Conservation (phyloP, 2,797 vertebrate genomes). For the Pseudochirops cupreus region DNA sequence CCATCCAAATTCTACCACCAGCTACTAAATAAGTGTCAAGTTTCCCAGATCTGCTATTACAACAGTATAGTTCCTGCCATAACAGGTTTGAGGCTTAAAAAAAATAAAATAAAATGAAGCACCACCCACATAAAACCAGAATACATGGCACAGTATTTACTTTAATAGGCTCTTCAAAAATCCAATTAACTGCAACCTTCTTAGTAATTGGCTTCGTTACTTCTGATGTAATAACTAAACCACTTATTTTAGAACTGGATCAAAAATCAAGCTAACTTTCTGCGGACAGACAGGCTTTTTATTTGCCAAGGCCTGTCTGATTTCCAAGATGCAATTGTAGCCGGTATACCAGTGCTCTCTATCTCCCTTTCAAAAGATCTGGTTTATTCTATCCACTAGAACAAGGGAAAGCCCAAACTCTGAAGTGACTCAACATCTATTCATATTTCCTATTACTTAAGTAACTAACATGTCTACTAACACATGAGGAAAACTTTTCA, state of each 20-base stretch:
- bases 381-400: background rate
- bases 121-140: background rate
- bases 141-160: background rate
- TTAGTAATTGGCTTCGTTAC: fast-evolving
- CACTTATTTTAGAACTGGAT: background rate
- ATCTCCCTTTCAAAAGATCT: background rate
- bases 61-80: background rate
- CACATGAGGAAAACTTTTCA: background rate
- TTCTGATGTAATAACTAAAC: background rate
- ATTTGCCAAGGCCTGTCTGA: background rate
- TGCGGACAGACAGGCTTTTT: fast-evolving
- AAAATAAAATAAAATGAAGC: background rate
- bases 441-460: background rate
- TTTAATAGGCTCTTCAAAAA: background rate
- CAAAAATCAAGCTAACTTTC: background rate
- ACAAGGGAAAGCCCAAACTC: background rate
- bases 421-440: background rate
- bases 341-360: background rate
- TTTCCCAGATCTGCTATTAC: background rate
- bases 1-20: background rate
- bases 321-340: background rate
- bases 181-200: background rate
- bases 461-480: background rate
- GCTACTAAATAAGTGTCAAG: background rate
- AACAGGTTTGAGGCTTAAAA: background rate